phyloP scores from a whole-genome alignment of 2,113 vertebrate genomes.

The Chaetops frenatus region DNA sequence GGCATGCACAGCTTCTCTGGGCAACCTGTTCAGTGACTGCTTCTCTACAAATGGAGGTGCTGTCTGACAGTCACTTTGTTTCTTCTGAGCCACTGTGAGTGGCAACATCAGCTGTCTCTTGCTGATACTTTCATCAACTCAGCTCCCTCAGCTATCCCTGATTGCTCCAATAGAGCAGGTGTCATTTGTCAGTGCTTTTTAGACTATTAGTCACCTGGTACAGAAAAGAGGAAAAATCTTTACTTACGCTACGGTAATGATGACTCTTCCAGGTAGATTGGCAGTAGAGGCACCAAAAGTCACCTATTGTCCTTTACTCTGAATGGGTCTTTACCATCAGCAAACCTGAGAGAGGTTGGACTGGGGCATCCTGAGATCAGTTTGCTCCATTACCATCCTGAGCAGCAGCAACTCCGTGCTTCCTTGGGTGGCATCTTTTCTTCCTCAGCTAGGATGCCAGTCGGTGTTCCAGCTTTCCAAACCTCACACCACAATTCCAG shows the following conservation, averaged over 20 bases:
- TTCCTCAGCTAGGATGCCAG: background rate
- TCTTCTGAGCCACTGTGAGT: background rate
- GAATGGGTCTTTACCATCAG: background rate
- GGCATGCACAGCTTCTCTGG: background rate
- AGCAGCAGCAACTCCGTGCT: background rate
- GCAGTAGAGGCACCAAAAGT: background rate
- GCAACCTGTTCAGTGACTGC: background rate
- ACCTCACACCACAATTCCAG: fast-evolving
- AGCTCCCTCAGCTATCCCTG: background rate
- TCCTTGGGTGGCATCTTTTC: background rate
- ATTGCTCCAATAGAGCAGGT: background rate
- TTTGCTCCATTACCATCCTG: background rate
- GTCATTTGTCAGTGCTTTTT: background rate
- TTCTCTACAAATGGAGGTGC: background rate
- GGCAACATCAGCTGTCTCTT: background rate
- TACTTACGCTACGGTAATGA: fast-evolving
- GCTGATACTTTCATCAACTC: background rate
- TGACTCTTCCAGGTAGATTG: background rate
- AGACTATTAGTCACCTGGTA: background rate
- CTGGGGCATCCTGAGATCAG: background rate
- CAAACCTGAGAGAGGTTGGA: background rate
- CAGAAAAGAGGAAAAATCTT: background rate
- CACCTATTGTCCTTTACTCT: background rate
- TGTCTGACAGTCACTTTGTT: background rate
- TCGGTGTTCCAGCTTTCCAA: background rate